Evolutionary conservation across 2,797 vertebrate genomes (phyloP).

Genomic region (Emydoidea blandingii): DNA sequence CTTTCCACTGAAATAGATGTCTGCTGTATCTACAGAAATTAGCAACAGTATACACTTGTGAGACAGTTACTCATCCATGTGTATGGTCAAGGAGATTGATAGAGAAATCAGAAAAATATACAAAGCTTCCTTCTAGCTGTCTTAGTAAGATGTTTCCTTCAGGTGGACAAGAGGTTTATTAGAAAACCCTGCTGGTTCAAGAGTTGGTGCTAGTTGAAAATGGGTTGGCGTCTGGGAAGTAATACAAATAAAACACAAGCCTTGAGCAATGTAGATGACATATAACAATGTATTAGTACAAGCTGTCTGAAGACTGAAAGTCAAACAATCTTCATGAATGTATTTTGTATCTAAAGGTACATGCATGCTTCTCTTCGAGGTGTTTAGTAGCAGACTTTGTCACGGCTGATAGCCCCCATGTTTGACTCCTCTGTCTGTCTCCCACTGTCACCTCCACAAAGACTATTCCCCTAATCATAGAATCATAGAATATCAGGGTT

Average conservation of each 20-base stretch:
- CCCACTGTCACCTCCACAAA: accelerated
- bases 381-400: neutral
- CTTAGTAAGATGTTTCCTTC: slow-evolving; percentile 7
- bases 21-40: slow-evolving; percentile 54
- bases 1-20: slow-evolving; percentile 57
- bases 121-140: neutral
- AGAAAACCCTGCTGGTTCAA: neutral
- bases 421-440: neutral
- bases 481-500: too few relatives aligned
- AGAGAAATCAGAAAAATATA: slow-evolving; percentile 18
- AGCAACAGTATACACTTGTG: slow-evolving; percentile 17
- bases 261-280: neutral
- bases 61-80: slow-evolving; percentile 14
- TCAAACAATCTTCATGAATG: neutral
- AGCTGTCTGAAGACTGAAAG: neutral
- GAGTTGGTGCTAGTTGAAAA: neutral
- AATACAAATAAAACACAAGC: neutral
- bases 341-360: neutral
- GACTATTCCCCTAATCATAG: neutral
- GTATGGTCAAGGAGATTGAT: neutral
- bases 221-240: neutral
- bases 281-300: neutral
- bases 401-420: neutral
- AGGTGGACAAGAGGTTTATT: neutral
- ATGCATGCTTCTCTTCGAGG: accelerated